phyloP scores from a whole-genome alignment of 2,888 invertebrate genomes.

The Coleophora flavipennella region DNA sequence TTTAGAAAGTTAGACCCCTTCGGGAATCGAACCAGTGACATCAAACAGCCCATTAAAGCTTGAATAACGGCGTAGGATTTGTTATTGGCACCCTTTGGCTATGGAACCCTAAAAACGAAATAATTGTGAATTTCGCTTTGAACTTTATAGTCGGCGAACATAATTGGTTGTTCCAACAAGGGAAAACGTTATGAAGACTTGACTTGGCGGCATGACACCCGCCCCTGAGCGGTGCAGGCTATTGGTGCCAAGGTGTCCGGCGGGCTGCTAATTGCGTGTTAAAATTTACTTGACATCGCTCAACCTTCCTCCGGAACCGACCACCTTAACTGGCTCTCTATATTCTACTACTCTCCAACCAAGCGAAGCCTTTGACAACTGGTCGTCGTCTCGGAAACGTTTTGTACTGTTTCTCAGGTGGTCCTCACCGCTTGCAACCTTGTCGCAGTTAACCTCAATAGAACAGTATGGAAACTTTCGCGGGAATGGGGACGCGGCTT shows the following conservation, averaged over 20 bases:
- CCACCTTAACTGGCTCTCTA: slow-evolving; percentile 31
- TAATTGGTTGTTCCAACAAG: background rate
- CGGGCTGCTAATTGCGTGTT: slow-evolving; percentile 64
- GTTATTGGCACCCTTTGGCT: too few species aligned
- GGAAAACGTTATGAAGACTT: background rate
- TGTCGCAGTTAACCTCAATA: slow-evolving; percentile 61
- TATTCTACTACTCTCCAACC: background rate
- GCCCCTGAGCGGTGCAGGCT: slow-evolving; percentile 42
- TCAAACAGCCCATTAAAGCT: too few species aligned
- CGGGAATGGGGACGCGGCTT: slow-evolving; percentile 48
- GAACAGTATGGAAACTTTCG: slow-evolving; percentile 49
- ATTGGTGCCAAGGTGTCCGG: slow-evolving; percentile 62
- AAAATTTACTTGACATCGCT: slow-evolving; percentile 66
- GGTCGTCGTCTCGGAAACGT: slow-evolving; percentile 47
- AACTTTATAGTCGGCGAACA: too few species aligned
- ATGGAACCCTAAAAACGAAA: too few species aligned
- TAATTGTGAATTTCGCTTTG: too few species aligned
- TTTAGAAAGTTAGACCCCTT: too few species aligned
- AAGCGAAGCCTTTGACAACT: too few species aligned
- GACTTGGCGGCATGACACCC: background rate
- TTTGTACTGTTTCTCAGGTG: slow-evolving; percentile 54
- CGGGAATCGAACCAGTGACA: too few species aligned
- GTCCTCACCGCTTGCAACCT: slow-evolving; percentile 51
- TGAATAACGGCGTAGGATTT: too few species aligned
- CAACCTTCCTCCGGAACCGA: slow-evolving; percentile 44